Conservation (phyloP, 2,888 invertebrate genomes). For the Trissonchulus sp. region DNA sequence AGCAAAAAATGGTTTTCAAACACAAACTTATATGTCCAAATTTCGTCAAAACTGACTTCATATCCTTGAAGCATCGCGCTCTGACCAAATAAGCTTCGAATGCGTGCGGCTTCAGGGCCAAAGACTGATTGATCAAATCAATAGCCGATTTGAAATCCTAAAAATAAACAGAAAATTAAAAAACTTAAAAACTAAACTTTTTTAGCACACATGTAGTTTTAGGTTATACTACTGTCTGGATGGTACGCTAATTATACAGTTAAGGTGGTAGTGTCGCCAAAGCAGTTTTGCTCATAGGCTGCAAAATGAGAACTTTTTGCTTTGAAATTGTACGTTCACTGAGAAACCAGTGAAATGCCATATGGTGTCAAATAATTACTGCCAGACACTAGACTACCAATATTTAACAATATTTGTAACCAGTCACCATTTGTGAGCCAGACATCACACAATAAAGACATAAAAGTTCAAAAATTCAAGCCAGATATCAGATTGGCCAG, state of each 20-base stretch:
- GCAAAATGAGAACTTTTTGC: neutral
- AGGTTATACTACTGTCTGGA: neutral
- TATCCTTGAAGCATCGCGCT: conserved; percentile 55
- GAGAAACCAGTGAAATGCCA: too few species aligned
- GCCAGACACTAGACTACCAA: too few species aligned
- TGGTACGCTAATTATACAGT: too few species aligned
- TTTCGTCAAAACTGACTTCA: neutral
- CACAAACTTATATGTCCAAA: too few species aligned
- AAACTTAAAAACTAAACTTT: neutral
- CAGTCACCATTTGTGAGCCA: too few species aligned
- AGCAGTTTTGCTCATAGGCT: neutral
- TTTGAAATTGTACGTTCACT: neutral
- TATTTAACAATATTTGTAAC: too few species aligned
- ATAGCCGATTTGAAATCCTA: conserved; percentile 62
- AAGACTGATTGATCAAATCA: conserved; percentile 77
- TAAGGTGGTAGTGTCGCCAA: too few species aligned
- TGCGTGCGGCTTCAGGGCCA: conserved; percentile 73
- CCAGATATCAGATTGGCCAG: too few species aligned
- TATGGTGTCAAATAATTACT: too few species aligned
- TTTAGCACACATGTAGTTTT: neutral
- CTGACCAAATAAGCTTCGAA: conserved; percentile 88
- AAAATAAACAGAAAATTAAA: neutral
- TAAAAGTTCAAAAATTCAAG: too few species aligned
- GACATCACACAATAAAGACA: too few species aligned
- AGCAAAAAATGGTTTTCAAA: too few species aligned